These are phyloP conservation scores for Brotula barbata DNA, from an alignment of 2,797 vertebrate genomes.

Conservation along the genomic window DNA sequence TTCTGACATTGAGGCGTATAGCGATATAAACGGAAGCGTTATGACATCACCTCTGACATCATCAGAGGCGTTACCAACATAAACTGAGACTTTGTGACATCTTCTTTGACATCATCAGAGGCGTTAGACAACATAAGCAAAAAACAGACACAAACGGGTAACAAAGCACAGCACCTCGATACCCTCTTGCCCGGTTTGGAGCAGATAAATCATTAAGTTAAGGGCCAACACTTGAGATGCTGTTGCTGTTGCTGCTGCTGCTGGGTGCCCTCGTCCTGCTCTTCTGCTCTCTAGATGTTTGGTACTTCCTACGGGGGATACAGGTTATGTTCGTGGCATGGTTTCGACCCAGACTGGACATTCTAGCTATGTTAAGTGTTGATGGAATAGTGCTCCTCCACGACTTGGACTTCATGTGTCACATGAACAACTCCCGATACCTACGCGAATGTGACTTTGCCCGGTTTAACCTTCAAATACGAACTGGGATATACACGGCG, in stretches of 20 bases:
- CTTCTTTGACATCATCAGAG: no score
- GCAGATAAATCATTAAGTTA: no score
- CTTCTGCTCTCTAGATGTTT: conserved; percentile 84
- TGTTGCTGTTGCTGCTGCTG: conserved; percentile 74
- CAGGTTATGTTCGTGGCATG: conserved; percentile 72
- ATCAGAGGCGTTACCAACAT: no score
- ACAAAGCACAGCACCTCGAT: no score
- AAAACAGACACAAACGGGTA: no score
- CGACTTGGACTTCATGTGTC: conserved; percentile 88
- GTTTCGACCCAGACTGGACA: conserved; percentile 82
- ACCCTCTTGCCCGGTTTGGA: no score
- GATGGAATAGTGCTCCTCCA: conserved; percentile 83
- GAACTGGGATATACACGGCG: conserved; percentile 83
- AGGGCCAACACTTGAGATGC: no score
- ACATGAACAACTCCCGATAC: conserved; percentile 96
- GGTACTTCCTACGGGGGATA: conserved; percentile 80
- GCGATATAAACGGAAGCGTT: no score
- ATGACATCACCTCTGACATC: no score
- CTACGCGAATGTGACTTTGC: conserved; percentile 91
- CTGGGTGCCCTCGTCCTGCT: conserved; percentile 78
- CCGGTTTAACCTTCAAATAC: conserved; percentile 81
- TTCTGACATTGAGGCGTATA: no score
- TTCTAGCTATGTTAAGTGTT: conserved; percentile 82
- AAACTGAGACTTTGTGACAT: no score
- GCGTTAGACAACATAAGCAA: no score